A percentile compares a stretch with the other conserved stretches of the same genome.
Conservation (phyloP, 2,888 invertebrate genomes). For the Trissoscelio sp. region DNA sequence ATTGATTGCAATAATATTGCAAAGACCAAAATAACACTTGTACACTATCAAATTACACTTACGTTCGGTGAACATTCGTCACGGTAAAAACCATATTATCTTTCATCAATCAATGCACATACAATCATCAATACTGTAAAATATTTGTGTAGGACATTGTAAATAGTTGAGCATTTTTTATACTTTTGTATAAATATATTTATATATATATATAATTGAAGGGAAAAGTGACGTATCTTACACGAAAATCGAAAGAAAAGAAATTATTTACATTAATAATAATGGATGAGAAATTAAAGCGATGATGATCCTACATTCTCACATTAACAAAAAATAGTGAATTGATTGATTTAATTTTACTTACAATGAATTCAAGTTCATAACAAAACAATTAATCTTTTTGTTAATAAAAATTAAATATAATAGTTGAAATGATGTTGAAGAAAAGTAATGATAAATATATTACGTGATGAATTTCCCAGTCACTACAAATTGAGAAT, state of each 20-base stretch:
- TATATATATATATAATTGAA: slow-evolving; percentile 41
- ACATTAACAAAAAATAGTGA: no score
- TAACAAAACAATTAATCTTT: not conserved
- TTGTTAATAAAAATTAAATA: not conserved
- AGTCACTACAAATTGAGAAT: not conserved
- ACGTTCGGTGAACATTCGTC: slow-evolving; percentile 54
- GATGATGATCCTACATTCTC: not conserved
- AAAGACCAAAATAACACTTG: slow-evolving; percentile 67
- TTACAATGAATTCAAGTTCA: no score
- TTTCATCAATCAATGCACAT: slow-evolving; percentile 52
- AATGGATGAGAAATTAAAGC: slow-evolving; percentile 14
- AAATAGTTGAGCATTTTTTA: slow-evolving; percentile 66
- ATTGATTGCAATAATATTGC: slow-evolving; percentile 13
- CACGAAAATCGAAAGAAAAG: slow-evolving; percentile 12
- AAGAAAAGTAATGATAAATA: not conserved
- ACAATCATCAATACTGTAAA: slow-evolving; percentile 65
- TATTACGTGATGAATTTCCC: not conserved
- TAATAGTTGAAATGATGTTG: no score
- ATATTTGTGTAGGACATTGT: slow-evolving; percentile 58
- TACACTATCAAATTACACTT: slow-evolving; percentile 61
- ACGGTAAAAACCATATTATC: slow-evolving; percentile 49
- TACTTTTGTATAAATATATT: slow-evolving; percentile 56
- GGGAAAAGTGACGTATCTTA: slow-evolving; percentile 55
- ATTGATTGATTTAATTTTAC: no score
- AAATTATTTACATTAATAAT: slow-evolving; percentile 26